These are phyloP conservation scores for Salarias fasciatus DNA, from an alignment of 2,797 vertebrate genomes.

Conservation along the genomic window DNA sequence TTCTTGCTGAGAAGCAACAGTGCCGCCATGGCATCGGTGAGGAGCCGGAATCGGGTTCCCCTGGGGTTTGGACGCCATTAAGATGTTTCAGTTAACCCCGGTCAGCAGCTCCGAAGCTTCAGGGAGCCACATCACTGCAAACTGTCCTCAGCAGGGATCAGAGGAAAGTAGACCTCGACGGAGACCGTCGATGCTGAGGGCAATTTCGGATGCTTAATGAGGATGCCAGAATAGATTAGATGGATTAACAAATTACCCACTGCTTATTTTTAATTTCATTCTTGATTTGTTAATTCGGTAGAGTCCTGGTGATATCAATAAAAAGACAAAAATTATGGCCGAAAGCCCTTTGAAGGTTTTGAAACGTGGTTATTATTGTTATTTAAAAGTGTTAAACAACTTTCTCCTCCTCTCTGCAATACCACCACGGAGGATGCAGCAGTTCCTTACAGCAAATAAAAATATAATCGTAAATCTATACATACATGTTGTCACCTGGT, in stretches of 20 bases:
- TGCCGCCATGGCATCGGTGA: conserved; percentile 16
- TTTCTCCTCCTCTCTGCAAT: background rate
- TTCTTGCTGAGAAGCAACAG: conserved; percentile 37
- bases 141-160: conserved; percentile 23
- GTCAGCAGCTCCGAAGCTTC: conserved; percentile 29
- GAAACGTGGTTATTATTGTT: too few relatives aligned
- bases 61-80: conserved; percentile 20
- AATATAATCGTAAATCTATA: too few relatives aligned
- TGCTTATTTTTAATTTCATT: background rate
- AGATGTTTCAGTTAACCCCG: conserved; percentile 40
- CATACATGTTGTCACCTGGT: conserved; percentile 33
- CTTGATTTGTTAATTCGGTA: background rate
- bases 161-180: conserved; percentile 6
- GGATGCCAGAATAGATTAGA: conserved; percentile 2
- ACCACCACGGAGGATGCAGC: conserved; percentile 14
- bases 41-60: conserved; percentile 10
- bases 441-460: background rate
- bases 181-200: conserved; percentile 3
- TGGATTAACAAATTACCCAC: conserved; percentile 9
- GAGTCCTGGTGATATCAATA: background rate
- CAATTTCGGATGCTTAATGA: conserved; percentile 6
- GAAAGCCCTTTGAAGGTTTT: too few relatives aligned
- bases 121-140: conserved; percentile 16
- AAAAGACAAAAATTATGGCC: too few relatives aligned
- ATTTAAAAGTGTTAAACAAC: background rate